These are phyloP conservation scores for Pseudachorutes palmiensis DNA, from an alignment of 1,140 invertebrate species.

Conservation along the genomic window DNA sequence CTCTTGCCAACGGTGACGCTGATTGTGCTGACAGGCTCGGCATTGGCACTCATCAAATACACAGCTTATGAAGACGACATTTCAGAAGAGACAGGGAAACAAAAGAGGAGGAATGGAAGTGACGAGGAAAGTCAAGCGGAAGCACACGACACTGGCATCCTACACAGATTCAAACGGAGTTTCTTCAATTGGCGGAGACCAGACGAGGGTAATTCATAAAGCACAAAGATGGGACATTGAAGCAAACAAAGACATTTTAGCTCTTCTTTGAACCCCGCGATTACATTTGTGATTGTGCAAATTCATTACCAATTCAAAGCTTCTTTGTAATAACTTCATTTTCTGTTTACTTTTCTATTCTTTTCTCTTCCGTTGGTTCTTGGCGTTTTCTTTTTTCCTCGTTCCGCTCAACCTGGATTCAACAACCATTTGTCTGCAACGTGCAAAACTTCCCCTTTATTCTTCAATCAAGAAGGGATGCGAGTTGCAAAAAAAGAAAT, in stretches of 20 bases:
- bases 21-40: conserved; percentile 35
- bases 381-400: not conserved
- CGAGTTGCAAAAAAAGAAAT: no score
- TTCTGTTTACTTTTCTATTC: not conserved
- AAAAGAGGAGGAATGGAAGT: conserved; percentile 7
- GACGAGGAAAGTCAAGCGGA: conserved; percentile 5
- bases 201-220: conserved; percentile 26
- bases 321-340: not conserved
- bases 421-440: conserved; percentile 8
- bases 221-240: no score
- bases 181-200: conserved; percentile 22
- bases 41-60: conserved; percentile 35
- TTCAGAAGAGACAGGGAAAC: not conserved
- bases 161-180: conserved; percentile 33
- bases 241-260: no score
- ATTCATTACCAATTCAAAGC: no score
- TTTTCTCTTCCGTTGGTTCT: not conserved
- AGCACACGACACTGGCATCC: conserved; percentile 13
- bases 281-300: no score
- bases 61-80: conserved; percentile 8
- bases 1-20: conserved; percentile 34
- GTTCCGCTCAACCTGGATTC: conserved; percentile 23
- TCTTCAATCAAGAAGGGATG: no score
- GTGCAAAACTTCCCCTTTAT: not conserved
- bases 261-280: no score